phyloP scores from a whole-genome alignment of 2,888 invertebrate genomes.

The Machimus rusticus region DNA sequence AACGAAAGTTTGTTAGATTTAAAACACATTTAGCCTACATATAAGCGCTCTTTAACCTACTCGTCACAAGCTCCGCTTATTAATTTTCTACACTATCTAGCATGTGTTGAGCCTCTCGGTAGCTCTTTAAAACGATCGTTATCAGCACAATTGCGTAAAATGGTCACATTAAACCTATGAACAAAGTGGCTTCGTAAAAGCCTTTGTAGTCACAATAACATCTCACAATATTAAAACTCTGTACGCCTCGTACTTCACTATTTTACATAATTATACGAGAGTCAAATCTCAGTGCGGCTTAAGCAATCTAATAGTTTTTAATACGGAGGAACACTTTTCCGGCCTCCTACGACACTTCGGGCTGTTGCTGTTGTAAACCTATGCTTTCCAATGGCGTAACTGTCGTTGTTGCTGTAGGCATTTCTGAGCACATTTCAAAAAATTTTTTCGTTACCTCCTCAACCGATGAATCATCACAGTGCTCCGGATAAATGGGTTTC shows the following conservation, averaged over 20 bases:
- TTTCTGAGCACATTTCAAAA: conserved; percentile 55
- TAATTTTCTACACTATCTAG: conserved; percentile 9
- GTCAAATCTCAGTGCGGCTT: neutral
- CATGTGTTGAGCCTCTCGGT: neutral
- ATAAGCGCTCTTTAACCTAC: neutral
- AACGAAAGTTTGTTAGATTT: neutral
- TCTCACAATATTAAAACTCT: neutral
- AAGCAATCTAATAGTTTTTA: neutral
- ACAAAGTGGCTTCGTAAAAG: neutral
- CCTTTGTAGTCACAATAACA: neutral
- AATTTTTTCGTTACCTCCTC: conserved; percentile 59
- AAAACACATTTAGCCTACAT: neutral
- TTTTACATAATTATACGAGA: neutral
- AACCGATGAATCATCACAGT: conserved; percentile 56
- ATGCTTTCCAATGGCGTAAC: neutral
- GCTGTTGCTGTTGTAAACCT: neutral
- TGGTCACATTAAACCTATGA: neutral
- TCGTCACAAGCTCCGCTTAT: neutral
- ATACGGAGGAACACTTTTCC: neutral
- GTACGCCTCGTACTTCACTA: neutral
- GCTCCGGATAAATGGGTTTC: conserved; percentile 59
- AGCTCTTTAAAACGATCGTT: neutral
- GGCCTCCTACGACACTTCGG: neutral
- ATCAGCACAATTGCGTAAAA: neutral
- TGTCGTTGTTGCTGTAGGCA: neutral